phyloP scores from a whole-genome alignment of 2,888 invertebrate genomes.

The Acanthococcus lagerstroemiae region DNA sequence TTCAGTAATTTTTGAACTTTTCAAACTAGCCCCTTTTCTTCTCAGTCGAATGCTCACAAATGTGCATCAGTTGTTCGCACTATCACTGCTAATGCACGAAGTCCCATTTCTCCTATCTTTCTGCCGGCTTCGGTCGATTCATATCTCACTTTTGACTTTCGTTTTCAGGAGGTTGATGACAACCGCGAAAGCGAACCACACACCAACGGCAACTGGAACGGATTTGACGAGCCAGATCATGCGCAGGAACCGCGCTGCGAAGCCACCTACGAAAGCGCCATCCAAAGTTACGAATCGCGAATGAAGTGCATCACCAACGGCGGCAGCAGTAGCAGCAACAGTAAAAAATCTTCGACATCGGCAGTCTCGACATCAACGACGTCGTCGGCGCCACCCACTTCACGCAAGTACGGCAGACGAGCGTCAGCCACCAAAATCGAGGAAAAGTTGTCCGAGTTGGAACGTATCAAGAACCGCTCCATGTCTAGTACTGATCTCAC shows the following conservation, averaged over 20 bases:
- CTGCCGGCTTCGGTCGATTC: too few species aligned
- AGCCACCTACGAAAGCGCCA: constrained; percentile 13
- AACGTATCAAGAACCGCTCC: constrained; percentile 33
- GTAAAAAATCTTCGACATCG: background rate
- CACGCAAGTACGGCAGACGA: constrained; percentile 26
- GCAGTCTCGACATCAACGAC: background rate
- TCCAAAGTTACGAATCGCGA: constrained; percentile 12
- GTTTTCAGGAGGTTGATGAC: too few species aligned
- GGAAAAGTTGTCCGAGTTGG: constrained; percentile 49
- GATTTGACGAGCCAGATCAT: background rate
- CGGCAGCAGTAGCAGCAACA: background rate
- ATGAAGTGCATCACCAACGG: constrained; percentile 11
- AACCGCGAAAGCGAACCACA: constrained; percentile 19
- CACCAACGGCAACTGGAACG: too few species aligned
- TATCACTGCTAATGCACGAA: too few species aligned
- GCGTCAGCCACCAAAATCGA: constrained; percentile 49
- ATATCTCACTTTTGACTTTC: too few species aligned
- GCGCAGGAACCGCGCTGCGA: background rate
- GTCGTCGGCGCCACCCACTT: background rate
- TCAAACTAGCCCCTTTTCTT: too few species aligned
- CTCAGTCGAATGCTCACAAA: too few species aligned
- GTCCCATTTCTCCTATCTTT: too few species aligned
- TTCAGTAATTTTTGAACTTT: too few species aligned
- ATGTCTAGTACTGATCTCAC: constrained; percentile 42
- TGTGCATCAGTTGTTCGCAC: too few species aligned